Conservation (phyloP, 2,888 invertebrate genomes). For the Agapostemon virescens region DNA sequence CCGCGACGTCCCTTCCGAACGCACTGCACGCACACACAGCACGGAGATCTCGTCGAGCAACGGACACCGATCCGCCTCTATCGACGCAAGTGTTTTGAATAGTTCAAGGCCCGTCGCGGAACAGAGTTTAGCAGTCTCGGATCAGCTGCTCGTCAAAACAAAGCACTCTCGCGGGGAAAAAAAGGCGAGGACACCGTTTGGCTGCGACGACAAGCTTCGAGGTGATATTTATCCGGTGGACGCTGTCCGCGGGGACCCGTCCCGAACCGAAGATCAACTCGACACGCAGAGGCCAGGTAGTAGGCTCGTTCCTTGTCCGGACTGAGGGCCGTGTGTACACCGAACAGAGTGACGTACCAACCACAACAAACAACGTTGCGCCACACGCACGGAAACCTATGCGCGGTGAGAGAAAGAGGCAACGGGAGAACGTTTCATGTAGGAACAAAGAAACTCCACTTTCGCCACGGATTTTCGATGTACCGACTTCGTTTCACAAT, state of each 20-base stretch:
- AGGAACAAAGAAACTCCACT: conserved; percentile 74
- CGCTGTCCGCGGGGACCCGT: conserved; percentile 13
- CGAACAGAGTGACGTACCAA: conserved; percentile 47
- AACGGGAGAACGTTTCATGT: conserved; percentile 54
- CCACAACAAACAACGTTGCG: conserved; percentile 77
- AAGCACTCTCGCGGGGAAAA: conserved; percentile 71
- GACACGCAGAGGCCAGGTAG: conserved; percentile 25
- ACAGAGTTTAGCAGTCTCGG: conserved; percentile 48
- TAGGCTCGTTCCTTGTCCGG: conserved; percentile 32
- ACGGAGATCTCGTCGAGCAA: background rate
- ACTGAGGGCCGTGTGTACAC: conserved; percentile 38
- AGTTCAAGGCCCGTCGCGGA: conserved; percentile 44
- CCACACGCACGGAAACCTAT: conserved; percentile 71
- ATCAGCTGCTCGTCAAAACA: conserved; percentile 78
- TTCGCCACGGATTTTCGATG: conserved; percentile 59
- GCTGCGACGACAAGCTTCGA: background rate
- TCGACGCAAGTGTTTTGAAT: conserved; percentile 20
- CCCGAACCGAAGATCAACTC: background rate
- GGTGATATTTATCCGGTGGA: background rate
- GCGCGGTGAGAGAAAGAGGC: conserved; percentile 66
- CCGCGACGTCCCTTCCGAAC: conserved; percentile 33
- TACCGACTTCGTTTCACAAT: background rate
- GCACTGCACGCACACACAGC: background rate
- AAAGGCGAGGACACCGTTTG: too few species aligned
- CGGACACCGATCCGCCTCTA: too few species aligned